Base-by-base conservation (phyloP, 2,113 vertebrate species). In the Paedocypris sp. region DNA sequence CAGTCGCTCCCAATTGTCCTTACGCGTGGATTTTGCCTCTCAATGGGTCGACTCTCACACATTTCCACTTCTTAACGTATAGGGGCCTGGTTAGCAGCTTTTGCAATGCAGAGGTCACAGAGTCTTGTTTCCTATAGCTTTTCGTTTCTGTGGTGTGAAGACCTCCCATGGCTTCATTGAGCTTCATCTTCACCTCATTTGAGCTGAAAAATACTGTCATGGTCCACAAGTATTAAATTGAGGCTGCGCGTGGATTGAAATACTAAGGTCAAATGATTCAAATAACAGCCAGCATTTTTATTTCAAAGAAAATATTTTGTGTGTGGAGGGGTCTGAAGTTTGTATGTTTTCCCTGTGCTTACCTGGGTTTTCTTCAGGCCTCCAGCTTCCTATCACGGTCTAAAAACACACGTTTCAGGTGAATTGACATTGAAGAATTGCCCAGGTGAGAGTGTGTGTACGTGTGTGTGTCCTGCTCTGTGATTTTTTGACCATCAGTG, bases 11-110 rank as follows among this genome's bases (percentile, higher is more conserved):
- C 20, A 16, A 61, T 70, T 70, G 62, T 70, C 36, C 49, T 58
- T 3, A 25, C 19, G 43, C 33, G n/a, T 39, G 35, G 47, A 41
- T 62, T 70, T 70, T 22, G 45, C 50, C 50, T 61, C 36, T 65
- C 68, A 65, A 66, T 65, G 68, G 68, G 36, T 50, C 57, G 8
- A 50, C 57, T 61, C 62, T 65, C 43, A 66, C 50, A 19, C 68
- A 62, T 70, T 70, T 66, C 57, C 57, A 33, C 57, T 50, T 50
- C 42, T 65, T 52, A 61, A 36, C 60, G n/a, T n/a, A 56, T 20
- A 12, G 19, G 43, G 64, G 33, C 62, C 56, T 11, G 29, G 48
- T 4, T 19, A 35, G 31, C 31, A 41, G 45, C 46, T 46, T 26
- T 63, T 64, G 56, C 52, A 53, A 49, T 65, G 68, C 68, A 60